Conservation (phyloP, 2,888 invertebrate species). For the Eurytoma adleriae region DNA sequence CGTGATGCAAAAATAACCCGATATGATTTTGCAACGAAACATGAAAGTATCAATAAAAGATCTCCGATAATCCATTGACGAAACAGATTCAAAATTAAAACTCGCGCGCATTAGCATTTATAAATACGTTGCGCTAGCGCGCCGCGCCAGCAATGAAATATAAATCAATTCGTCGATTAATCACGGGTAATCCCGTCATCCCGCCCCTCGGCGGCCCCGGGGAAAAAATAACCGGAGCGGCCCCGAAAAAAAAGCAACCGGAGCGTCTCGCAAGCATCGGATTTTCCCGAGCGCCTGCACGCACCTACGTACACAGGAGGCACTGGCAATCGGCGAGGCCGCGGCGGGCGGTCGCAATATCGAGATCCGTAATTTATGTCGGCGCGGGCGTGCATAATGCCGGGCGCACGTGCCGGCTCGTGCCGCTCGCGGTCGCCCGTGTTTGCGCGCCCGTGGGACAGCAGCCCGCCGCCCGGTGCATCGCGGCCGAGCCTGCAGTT, state of each 20-base stretch:
- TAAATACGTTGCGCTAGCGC: neutral
- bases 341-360: conserved; percentile 55
- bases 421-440: conserved; percentile 57
- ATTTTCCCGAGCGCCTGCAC: conserved; percentile 6
- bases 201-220: neutral
- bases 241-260: neutral
- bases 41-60: neutral
- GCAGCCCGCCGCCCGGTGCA: neutral
- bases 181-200: conserved; percentile 34
- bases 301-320: neutral
- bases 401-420: conserved; percentile 74
- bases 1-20: no score
- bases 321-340: neutral
- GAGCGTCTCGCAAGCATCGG: conserved; percentile 16
- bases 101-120: conserved; percentile 20
- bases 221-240: conserved; percentile 13
- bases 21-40: no score
- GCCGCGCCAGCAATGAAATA: conserved; percentile 32
- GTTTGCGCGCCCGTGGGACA: neutral
- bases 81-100: conserved; percentile 13
- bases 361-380: conserved; percentile 75
- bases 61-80: neutral
- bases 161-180: conserved; percentile 55
- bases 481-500: neutral
- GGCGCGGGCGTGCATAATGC: conserved; percentile 75